Conservation (phyloP, 2,888 invertebrate species). For the Drosophila engyochracea region DNA sequence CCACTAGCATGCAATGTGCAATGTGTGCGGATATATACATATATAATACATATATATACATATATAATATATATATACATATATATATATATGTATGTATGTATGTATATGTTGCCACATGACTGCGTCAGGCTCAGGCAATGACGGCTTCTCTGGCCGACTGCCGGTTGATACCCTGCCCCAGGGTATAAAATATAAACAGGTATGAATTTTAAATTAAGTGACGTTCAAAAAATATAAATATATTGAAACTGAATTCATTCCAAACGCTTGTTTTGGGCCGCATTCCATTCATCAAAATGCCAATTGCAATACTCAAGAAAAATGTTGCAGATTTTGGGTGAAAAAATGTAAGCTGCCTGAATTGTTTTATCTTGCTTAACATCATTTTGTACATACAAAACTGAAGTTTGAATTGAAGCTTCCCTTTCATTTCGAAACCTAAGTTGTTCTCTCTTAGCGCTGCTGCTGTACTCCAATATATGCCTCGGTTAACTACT, state of each 20-base stretch:
- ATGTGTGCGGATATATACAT: neutral
- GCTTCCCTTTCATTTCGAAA: neutral
- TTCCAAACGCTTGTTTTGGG: neutral
- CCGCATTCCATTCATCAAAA: neutral
- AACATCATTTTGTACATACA: neutral
- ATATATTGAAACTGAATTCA: neutral
- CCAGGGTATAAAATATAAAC: neutral
- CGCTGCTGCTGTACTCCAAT: neutral
- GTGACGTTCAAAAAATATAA: neutral
- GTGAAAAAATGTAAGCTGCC: neutral
- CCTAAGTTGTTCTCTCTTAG: neutral
- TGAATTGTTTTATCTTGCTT: neutral
- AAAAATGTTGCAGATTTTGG: neutral
- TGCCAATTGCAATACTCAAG: neutral
- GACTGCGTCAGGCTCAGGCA: slow-evolving; percentile 66
- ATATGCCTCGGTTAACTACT: too few relatives aligned
- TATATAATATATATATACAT: too few relatives aligned
- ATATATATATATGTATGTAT: neutral
- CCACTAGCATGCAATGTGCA: slow-evolving; percentile 17
- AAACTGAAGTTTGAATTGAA: neutral
- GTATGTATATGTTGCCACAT: slow-evolving; percentile 63
- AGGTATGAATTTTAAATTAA: neutral
- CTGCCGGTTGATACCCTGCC: slow-evolving; percentile 47
- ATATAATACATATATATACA: neutral
- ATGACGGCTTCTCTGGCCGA: slow-evolving; percentile 37